Percentiles rank a stretch among this genome's conserved stretches.
These are phyloP conservation scores for Eurystomus gularis DNA, from an alignment of 2,113 vertebrate genomes.

Conservation along the genomic window DNA sequence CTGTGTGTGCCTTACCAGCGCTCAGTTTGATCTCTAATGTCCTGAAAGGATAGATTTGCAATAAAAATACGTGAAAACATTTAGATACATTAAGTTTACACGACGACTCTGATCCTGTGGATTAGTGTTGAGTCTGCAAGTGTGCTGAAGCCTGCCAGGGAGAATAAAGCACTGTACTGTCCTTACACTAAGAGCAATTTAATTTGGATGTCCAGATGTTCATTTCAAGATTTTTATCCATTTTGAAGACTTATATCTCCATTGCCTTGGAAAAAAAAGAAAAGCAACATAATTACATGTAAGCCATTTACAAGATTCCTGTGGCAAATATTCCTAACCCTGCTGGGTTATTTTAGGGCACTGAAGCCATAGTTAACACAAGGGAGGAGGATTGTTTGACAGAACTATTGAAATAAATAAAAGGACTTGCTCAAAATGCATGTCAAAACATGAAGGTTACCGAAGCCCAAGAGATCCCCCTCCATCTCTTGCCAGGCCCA, in stretches of 20 bases:
- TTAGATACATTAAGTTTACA: constrained; percentile 66
- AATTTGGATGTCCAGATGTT: constrained; percentile 65
- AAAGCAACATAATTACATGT: constrained; percentile 59
- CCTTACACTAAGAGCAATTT: constrained; percentile 55
- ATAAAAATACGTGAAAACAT: constrained; percentile 66
- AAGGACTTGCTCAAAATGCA: constrained; percentile 46
- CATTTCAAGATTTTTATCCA: constrained; percentile 60
- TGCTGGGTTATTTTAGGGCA: constrained; percentile 58
- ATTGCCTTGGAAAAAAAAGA: constrained; percentile 30
- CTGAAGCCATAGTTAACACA: neutral
- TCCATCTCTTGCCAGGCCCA: constrained; percentile 31
- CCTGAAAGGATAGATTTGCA: constrained; percentile 60
- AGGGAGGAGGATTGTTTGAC: neutral
- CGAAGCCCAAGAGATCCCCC: constrained; percentile 43
- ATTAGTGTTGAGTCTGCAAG: constrained; percentile 56
- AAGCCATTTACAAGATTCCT: constrained; percentile 64
- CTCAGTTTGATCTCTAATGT: constrained; percentile 42
- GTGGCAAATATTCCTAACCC: constrained; percentile 54
- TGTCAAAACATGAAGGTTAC: constrained; percentile 51
- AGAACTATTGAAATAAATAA: constrained; percentile 51
- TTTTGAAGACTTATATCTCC: constrained; percentile 57
- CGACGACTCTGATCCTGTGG: constrained; percentile 56
- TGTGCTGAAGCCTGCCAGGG: constrained; percentile 38
- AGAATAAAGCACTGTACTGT: constrained; percentile 38
- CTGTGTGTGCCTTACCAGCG: neutral